Evolutionary conservation across 2,113 vertebrate species (phyloP).

Genomic region (Podarcis raffonei): DNA sequence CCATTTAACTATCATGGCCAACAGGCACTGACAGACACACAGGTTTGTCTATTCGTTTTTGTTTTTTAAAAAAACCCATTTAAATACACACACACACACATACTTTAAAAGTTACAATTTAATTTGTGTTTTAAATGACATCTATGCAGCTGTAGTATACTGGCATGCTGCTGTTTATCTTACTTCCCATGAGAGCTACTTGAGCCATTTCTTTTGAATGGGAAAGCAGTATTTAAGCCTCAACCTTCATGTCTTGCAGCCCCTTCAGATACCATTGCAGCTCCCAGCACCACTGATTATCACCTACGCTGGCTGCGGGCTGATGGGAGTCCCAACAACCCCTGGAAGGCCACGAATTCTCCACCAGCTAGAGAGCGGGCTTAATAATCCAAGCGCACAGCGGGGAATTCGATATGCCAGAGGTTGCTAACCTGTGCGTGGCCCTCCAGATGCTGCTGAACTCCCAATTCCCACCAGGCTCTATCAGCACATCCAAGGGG

Average conservation of each 20-base stretch:
- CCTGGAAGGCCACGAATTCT: not conserved
- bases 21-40: not conserved
- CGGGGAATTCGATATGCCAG: not conserved
- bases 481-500: too few species aligned
- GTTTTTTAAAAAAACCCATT: not conserved
- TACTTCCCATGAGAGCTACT: not conserved
- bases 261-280: too few species aligned
- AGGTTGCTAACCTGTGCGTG: too few species aligned
- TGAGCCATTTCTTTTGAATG: not conserved
- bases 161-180: not conserved
- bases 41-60: not conserved
- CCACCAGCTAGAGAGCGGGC: not conserved
- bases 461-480: too few species aligned
- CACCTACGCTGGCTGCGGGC: too few species aligned
- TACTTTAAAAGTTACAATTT: not conserved
- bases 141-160: not conserved
- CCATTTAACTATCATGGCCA: not conserved
- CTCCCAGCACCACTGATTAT: too few species aligned
- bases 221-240: not conserved
- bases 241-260: too few species aligned
- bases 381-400: not conserved
- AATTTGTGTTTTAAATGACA: not conserved
- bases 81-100: too few species aligned
- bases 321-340: too few species aligned
- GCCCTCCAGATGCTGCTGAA: too few species aligned